A percentile compares a stretch with the other conserved stretches of the same genome.
phyloP scores from a whole-genome alignment of 2,113 vertebrate genomes.

The Urocolius indicus region DNA sequence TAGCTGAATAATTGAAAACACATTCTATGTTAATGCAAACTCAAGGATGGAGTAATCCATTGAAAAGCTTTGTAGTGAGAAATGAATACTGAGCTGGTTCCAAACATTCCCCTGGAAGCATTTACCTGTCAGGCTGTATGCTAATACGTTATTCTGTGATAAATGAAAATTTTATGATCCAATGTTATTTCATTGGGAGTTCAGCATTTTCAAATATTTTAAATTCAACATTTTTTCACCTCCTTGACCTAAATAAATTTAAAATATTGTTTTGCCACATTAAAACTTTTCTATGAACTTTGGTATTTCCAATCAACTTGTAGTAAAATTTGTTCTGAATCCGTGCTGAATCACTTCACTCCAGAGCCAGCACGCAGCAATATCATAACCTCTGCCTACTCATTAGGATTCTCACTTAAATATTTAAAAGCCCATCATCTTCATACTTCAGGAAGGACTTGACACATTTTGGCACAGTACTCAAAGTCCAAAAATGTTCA shows the following conservation, averaged over 20 bases:
- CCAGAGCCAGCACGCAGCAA: background rate
- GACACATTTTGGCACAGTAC: background rate
- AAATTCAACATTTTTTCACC: background rate
- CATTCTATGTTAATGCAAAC: background rate
- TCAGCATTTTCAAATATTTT: background rate
- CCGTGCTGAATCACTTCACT: background rate
- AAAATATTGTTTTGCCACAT: background rate
- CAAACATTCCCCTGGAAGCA: background rate
- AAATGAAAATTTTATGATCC: background rate
- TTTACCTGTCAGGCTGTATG: background rate
- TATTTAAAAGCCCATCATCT: background rate
- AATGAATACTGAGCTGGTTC: background rate
- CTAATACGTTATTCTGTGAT: background rate
- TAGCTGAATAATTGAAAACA: constrained; percentile 50
- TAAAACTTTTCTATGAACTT: background rate
- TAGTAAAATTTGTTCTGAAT: background rate
- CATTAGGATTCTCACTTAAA: background rate
- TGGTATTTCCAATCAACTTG: background rate
- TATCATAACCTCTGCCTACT: background rate
- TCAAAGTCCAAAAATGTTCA: background rate
- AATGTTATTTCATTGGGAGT: background rate
- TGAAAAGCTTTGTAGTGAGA: constrained; percentile 6
- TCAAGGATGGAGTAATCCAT: background rate
- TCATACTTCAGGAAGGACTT: background rate
- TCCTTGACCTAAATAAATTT: background rate